These are phyloP conservation scores for Peromyscus aztecus DNA, from an alignment of 2,797 vertebrate genomes.

Conservation along the genomic window DNA sequence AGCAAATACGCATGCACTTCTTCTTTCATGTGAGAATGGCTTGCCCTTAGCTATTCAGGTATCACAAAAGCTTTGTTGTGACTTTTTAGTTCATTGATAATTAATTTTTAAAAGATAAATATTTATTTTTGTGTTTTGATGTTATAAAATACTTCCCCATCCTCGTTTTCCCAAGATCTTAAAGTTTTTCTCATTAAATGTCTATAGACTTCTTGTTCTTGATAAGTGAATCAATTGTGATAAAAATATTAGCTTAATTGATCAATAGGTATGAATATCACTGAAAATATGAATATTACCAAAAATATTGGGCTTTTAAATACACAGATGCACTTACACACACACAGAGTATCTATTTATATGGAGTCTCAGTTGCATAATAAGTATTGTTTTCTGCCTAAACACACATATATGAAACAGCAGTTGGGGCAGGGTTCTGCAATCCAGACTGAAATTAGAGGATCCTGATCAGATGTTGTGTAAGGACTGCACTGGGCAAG, in stretches of 20 bases:
- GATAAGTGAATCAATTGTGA: background rate
- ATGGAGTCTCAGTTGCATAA: background rate
- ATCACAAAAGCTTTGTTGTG: background rate
- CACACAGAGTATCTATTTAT: background rate
- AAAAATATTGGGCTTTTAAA: background rate
- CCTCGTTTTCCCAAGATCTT: constrained; percentile 2
- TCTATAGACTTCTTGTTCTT: constrained; percentile 7
- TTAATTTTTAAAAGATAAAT: background rate
- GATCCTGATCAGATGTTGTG: background rate
- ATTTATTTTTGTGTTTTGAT: constrained; percentile 54
- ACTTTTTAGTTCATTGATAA: background rate
- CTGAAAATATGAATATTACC: background rate
- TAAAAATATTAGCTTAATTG: constrained; percentile 53
- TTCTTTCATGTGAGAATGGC: background rate
- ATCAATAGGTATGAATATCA: background rate
- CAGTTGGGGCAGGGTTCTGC: background rate
- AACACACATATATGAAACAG: background rate
- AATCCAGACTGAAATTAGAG: background rate
- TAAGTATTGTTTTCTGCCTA: background rate
- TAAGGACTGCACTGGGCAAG: background rate
- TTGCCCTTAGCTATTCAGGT: background rate
- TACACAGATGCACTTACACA: background rate
- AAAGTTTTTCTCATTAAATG: constrained; percentile 34
- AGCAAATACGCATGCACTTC: background rate
- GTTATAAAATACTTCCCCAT: background rate